Base-by-base conservation (phyloP, 2,888 invertebrate species). In the Drosophila mayaguana region DNA sequence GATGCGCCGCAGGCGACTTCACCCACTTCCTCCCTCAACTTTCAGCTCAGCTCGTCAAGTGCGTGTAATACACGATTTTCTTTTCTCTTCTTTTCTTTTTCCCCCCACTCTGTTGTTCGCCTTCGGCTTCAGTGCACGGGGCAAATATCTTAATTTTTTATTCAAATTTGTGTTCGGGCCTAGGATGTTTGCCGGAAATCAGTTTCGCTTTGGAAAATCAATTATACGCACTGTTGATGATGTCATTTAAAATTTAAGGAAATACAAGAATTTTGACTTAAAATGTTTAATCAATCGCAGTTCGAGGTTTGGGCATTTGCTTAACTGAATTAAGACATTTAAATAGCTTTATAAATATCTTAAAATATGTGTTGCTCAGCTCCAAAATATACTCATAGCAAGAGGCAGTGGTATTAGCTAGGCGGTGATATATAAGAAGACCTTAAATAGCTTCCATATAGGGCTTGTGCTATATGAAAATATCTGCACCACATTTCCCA, bases 201-300 rank as follows among this genome's bases (percentile, higher is more conserved):
- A 11, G 36, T 38, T 53, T 36, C 50, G 42, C 65, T 62, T 48
- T 11, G 54, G 46, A 74, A 80, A 85, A 88, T 80, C 88, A 89
- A 85, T 85, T 89, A 75, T 65, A 60, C 83, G 81, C 65, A 67
- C 73, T 64, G 70, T 34, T 80, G 85, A 85, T 89, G 85, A 82
- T 75, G 73, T 85, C 82, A 89, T 63, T 63, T 51, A n/a, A 63
- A 36, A 61, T 51, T 25, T 36, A 18, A 51, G 5, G 18, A 54
- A 14, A 34, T 3, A 6, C 8, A 4, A 36, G 6, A 20, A 32
- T 14, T 59, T 25, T 2, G 12, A n/a, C 51, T 34, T 2, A 8
- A 20, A 7, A 18, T 7, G 8, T 18, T 18, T 2, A 54, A 57
- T 57, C 28, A 54, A 46, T 43, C 14, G 28, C 14, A 28, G 9